These are phyloP conservation scores for Urosaurus nigricauda DNA, from an alignment of 2,797 vertebrate genomes.

Conservation along the genomic window DNA sequence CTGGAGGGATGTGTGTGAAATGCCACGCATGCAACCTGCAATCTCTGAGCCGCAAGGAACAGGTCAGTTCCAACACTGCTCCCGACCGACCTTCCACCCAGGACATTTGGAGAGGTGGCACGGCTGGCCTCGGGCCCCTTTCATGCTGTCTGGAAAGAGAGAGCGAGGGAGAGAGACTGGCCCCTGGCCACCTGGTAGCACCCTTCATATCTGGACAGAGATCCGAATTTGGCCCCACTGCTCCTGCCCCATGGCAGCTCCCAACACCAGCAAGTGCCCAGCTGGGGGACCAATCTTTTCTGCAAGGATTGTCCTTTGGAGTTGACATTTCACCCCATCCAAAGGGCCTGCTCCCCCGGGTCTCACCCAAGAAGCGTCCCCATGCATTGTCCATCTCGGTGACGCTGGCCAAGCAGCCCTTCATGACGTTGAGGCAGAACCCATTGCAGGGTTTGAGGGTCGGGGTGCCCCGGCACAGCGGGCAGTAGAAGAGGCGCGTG, in stretches of 20 bases:
- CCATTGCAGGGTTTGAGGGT: constrained; percentile 85
- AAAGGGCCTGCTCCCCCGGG: not conserved
- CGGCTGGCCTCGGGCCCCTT: not conserved
- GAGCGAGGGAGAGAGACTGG: not conserved
- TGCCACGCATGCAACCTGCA: not conserved
- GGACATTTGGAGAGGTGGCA: too few relatives aligned
- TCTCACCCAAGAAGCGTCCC: constrained; percentile 89
- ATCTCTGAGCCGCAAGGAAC: not conserved
- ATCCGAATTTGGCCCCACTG: not conserved
- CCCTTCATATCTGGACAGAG: not conserved
- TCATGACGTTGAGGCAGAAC: constrained; percentile 91
- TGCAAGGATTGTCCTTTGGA: not conserved
- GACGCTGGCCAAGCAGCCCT: constrained; percentile 89
- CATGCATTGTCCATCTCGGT: constrained; percentile 88
- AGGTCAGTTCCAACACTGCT: not conserved
- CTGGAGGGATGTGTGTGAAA: constrained; percentile 6
- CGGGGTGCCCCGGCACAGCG: constrained; percentile 87
- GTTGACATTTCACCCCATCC: not conserved
- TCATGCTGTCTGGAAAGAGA: not conserved
- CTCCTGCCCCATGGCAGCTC: not conserved
- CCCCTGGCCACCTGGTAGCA: too few relatives aligned
- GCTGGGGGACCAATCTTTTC: not conserved
- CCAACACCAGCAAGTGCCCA: not conserved
- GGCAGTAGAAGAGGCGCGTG: constrained; percentile 91
- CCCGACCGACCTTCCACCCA: not conserved